Evolutionary conservation across 2,113 vertebrate species (phyloP), one percentile per base, ranked within the genome.

Genomic region (Dendropsophus ebraccatus): DNA sequence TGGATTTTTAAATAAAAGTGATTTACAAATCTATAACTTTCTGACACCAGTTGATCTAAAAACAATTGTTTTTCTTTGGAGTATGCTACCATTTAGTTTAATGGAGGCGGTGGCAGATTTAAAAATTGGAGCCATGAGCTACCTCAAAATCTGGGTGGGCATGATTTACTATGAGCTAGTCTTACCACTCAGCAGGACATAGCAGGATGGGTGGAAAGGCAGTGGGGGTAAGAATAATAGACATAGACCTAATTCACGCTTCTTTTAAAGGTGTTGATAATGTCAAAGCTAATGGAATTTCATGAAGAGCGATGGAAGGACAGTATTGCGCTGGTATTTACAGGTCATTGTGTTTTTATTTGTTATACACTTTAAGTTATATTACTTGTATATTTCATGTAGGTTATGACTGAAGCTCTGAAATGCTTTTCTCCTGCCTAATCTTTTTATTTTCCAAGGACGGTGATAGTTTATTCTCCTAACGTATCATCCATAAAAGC

Each of bases 391-490:
- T 4, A 21, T 56, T 56, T 19, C 19, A 56, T 60, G 10, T 60
- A 60, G 56, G 23, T 60, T 23, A 56, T 5, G 23, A 23, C 21
- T 56, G 7, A 56, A 56, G 25, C 25, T 67, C 32, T 70, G 28
- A 67, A 67, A 67, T 28, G 25, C 16, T 67, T 67, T 62, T 58
- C 19, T 62, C 28, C 25, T 62, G n/a, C 25, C 5, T 62, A 25
- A 32, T 67, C 28, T 67, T 67, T 45, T 47, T 47, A 47, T 50
- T 76, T 50, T 52, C 47, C 47, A 76, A 76, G 73, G 73, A 50
- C 25, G 19, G 16, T 28, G n/a, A 52, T 28, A 76, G 73, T 0
- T 3, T 25, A 50, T 28, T 16, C 6, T 28, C 47, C n/a, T 49
- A 1, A 23, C 7, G 25, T 30, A 30, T 50, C 47, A 76, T 49